Conservation (phyloP, 2,797 vertebrate species). For the Pteropus rufus region DNA sequence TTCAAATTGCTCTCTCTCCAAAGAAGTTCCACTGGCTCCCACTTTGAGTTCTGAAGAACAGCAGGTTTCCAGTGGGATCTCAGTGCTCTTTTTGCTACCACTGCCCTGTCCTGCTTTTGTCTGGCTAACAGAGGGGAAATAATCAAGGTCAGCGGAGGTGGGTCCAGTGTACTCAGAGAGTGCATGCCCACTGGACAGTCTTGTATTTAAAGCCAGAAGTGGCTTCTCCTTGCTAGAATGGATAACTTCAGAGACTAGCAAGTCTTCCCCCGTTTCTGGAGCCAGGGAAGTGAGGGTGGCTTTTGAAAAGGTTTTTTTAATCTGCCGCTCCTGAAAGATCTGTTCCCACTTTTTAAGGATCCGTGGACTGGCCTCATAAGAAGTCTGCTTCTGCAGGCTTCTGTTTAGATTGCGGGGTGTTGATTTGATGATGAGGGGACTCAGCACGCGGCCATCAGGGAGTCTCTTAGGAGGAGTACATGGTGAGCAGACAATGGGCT, state of each 20-base stretch:
- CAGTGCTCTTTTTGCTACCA: slow-evolving; percentile 42
- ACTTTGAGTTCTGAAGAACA: not conserved
- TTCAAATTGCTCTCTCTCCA: slow-evolving; percentile 62
- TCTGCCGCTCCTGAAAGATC: slow-evolving; percentile 93
- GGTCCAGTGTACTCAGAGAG: not conserved
- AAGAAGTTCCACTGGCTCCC: not conserved
- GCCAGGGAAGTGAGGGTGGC: slow-evolving; percentile 88
- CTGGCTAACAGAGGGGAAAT: slow-evolving; percentile 73
- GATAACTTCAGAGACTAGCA: not conserved
- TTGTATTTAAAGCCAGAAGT: not conserved
- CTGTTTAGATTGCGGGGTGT: slow-evolving; percentile 93
- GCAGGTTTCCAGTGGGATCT: not conserved
- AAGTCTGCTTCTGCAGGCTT: slow-evolving; percentile 91
- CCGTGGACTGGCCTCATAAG: slow-evolving; percentile 92
- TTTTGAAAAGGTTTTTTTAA: slow-evolving; percentile 89
- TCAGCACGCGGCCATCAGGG: slow-evolving; percentile 90
- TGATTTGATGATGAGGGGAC: slow-evolving; percentile 94
- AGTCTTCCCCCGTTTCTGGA: slow-evolving; percentile 69
- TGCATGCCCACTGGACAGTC: slow-evolving; percentile 9
- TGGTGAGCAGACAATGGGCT: slow-evolving; percentile 96
- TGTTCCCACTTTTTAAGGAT: slow-evolving; percentile 97
- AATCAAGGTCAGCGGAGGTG: slow-evolving; percentile 61
- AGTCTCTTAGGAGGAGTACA: slow-evolving; percentile 96
- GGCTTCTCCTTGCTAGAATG: slow-evolving; percentile 65
- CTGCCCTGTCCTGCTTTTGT: slow-evolving; percentile 43